Conservation (phyloP, 2,797 vertebrate genomes). For the Epinephelus coioides region DNA sequence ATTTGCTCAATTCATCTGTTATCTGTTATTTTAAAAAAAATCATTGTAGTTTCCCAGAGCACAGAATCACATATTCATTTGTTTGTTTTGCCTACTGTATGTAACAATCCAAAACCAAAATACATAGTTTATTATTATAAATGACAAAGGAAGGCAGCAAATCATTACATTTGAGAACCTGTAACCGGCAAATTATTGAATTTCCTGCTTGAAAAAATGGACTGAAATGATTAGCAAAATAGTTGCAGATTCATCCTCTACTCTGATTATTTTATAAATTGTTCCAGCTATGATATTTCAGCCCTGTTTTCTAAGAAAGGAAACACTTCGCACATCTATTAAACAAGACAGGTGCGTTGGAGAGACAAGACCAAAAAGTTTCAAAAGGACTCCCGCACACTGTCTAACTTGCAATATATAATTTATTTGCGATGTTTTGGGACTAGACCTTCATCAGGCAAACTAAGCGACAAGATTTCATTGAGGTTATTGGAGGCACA, state of each 20-base stretch:
- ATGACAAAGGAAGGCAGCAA: background rate
- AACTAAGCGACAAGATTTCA: no score
- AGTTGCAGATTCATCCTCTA: background rate
- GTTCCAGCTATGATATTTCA: background rate
- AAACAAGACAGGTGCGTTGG: no score
- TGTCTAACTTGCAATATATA: no score
- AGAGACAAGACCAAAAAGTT: no score
- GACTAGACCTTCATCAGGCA: no score
- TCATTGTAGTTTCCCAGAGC: background rate
- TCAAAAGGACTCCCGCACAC: no score
- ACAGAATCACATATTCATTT: background rate
- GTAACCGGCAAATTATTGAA: background rate
- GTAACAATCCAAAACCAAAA: background rate
- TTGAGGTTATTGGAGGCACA: no score
- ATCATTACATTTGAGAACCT: conserved; percentile 1
- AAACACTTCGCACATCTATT: no score
- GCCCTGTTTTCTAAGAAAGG: no score
- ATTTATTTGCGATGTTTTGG: no score
- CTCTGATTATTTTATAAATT: background rate
- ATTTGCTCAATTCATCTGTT: background rate
- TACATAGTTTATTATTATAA: background rate
- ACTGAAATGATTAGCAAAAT: background rate
- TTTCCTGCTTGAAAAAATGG: background rate
- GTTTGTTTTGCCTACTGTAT: background rate
- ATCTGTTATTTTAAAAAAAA: background rate